Percentiles rank a stretch among this genome's conserved stretches.
Evolutionary conservation across 2,797 vertebrate genomes (phyloP).

Genomic region (Brachyalestes nurse): DNA sequence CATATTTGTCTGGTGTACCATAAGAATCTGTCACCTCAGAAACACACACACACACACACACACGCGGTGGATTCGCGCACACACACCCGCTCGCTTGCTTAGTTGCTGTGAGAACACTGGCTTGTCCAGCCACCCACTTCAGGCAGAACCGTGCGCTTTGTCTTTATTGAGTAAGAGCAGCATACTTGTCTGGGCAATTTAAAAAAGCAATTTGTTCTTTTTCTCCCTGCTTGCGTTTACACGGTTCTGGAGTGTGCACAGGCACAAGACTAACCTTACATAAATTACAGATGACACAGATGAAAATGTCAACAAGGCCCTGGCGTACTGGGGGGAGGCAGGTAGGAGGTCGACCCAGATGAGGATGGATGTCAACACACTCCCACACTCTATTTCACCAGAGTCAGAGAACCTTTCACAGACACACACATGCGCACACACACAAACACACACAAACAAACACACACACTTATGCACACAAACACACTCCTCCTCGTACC

Average conservation of each 20-base stretch:
- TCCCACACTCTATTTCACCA: slow-evolving; percentile 44
- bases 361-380: slow-evolving; percentile 59
- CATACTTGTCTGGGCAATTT: slow-evolving; percentile 64
- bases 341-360: slow-evolving; percentile 58
- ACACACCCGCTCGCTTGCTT: background rate
- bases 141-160: slow-evolving; percentile 52
- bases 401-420: slow-evolving; percentile 35
- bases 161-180: slow-evolving; percentile 62
- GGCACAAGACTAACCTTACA: slow-evolving; percentile 56
- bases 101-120: slow-evolving; percentile 38
- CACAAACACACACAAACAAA: slow-evolving; percentile 13
- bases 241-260: slow-evolving; percentile 56
- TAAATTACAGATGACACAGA: slow-evolving; percentile 61
- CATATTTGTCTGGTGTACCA: slow-evolving; percentile 47
- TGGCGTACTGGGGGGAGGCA: slow-evolving; percentile 42
- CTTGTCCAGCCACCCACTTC: slow-evolving; percentile 19
- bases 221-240: slow-evolving; percentile 59
- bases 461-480: background rate
- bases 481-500: slow-evolving; percentile 15
- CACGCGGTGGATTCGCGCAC: background rate
- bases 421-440: background rate
- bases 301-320: slow-evolving; percentile 65
- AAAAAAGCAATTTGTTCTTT: slow-evolving; percentile 67
- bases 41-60: slow-evolving; percentile 12
- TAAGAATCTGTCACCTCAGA: slow-evolving; percentile 45